Conservation (phyloP, 2,888 invertebrate species). For the Idaea aversata region DNA sequence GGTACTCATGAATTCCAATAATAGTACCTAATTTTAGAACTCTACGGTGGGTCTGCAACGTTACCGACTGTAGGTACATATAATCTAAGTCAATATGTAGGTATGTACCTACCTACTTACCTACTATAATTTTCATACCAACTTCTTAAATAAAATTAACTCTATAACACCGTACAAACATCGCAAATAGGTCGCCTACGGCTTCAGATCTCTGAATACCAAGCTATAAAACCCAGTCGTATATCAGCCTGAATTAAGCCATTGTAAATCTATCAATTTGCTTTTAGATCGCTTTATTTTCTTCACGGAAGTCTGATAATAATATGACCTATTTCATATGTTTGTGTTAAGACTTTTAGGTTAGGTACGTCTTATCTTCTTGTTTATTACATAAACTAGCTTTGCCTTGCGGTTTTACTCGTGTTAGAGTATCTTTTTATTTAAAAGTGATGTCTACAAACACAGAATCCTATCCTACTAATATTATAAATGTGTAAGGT, state of each 20-base stretch:
- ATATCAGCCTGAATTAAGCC: constrained; percentile 64
- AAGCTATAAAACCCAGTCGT: constrained; percentile 56
- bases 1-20: no score
- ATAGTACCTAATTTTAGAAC: no score
- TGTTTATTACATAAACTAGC: background rate
- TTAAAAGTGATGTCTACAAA: no score
- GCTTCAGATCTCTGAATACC: constrained; percentile 25
- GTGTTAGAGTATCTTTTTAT: no score
- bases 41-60: no score
- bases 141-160: background rate
- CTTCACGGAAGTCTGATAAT: constrained; percentile 49
- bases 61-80: no score
- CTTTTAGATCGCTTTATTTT: constrained; percentile 57
- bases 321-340: constrained; percentile 44
- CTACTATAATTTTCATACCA: constrained; percentile 7
- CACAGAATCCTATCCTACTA: no score
- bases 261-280: constrained; percentile 63
- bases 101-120: no score
- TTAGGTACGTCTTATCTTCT: background rate
- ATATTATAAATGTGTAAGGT: no score
- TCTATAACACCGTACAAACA: constrained; percentile 12
- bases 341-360: background rate
- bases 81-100: no score
- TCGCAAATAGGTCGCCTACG: constrained; percentile 25
- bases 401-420: constrained; percentile 1